phyloP scores from a whole-genome alignment of 2,888 invertebrate genomes.

The Galerucella nymphaeae region DNA sequence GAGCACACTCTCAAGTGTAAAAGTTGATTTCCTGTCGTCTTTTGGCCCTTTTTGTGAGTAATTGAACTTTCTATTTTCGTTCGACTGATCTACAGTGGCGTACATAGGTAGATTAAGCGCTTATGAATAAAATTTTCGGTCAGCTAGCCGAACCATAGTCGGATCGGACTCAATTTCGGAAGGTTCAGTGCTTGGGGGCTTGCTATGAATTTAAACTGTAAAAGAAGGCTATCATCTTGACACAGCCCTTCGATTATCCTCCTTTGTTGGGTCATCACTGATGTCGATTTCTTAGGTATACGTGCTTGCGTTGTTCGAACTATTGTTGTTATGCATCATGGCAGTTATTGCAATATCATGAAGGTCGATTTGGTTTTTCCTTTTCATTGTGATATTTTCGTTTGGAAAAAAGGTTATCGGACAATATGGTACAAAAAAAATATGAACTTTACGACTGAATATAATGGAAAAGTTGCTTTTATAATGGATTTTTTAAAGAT shows the following conservation, averaged over 20 bases:
- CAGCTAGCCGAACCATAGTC: neutral
- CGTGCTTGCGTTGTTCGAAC: constrained; percentile 30
- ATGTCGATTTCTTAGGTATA: constrained; percentile 34
- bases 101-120: neutral
- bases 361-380: neutral
- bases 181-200: constrained; percentile 19
- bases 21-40: constrained; percentile 41
- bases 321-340: constrained; percentile 36
- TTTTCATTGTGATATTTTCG: constrained; percentile 19
- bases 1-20: constrained; percentile 36
- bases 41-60: constrained; percentile 42
- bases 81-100: neutral
- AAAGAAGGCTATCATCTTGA: constrained; percentile 29
- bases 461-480: neutral
- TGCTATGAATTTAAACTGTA: constrained; percentile 39
- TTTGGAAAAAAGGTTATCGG: constrained; percentile 1
- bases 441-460: neutral
- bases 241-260: constrained; percentile 43
- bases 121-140: neutral
- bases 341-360: constrained; percentile 3
- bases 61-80: constrained; percentile 35
- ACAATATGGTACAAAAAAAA: neutral
- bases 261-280: constrained; percentile 40
- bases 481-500: neutral
- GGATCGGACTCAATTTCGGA: neutral